These are phyloP conservation scores for Pollenia griseotomentosa DNA, from an alignment of 2,888 invertebrate species.

Conservation along the genomic window DNA sequence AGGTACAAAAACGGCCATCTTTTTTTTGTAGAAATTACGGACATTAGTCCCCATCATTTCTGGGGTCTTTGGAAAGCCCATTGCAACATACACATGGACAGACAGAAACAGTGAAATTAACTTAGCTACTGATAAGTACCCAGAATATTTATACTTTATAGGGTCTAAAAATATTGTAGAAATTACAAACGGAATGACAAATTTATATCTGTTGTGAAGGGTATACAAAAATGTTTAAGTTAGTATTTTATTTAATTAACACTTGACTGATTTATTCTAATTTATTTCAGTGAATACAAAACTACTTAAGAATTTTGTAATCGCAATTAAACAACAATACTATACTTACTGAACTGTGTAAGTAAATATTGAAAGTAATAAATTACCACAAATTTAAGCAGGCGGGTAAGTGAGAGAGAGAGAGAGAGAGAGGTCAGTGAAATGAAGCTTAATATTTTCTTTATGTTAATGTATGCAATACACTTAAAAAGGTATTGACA, in stretches of 20 bases:
- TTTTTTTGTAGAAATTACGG: too few relatives aligned
- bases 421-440: neutral
- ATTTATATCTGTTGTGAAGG: too few relatives aligned
- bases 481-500: neutral
- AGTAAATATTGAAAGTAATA: constrained; percentile 25
- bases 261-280: constrained; percentile 17
- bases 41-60: too few relatives aligned
- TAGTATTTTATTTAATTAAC: constrained; percentile 37
- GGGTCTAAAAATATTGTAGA: too few relatives aligned
- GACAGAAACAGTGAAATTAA: too few relatives aligned
- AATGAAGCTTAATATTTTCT: neutral
- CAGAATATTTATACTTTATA: too few relatives aligned
- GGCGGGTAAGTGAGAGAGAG: neutral
- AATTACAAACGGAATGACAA: too few relatives aligned
- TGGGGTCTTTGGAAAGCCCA: too few relatives aligned
- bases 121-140: too few relatives aligned
- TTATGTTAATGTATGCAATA: too few relatives aligned
- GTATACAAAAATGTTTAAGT: neutral
- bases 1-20: too few relatives aligned
- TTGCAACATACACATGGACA: too few relatives aligned
- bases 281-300: neutral
- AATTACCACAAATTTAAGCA: neutral
- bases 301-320: constrained; percentile 9
- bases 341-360: neutral
- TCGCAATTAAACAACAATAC: constrained; percentile 33